Evolutionary conservation across 2,797 vertebrate species (phyloP).

Genomic region (Lithobates pipiens): DNA sequence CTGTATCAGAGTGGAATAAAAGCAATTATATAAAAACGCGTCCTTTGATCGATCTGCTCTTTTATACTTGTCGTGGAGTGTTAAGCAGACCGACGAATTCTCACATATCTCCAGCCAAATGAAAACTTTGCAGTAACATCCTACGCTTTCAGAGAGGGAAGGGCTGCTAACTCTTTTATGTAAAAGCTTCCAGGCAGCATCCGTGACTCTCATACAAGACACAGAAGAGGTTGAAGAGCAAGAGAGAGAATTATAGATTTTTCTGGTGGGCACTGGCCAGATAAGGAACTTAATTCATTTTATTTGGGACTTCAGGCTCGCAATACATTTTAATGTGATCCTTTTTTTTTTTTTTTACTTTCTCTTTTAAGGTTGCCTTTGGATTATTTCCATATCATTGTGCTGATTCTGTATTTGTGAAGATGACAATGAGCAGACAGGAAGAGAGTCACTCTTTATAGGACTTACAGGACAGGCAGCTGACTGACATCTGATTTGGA

Average conservation of each 20-base stretch:
- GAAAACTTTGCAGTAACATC: constrained; percentile 12
- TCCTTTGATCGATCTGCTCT: not conserved
- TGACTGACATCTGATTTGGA: too few species aligned
- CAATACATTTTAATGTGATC: constrained; percentile 47
- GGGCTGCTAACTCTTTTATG: constrained; percentile 8
- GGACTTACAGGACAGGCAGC: too few species aligned
- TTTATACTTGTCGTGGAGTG: not conserved
- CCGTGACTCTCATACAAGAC: constrained; percentile 44
- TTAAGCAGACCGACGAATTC: not conserved
- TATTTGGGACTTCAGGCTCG: constrained; percentile 36
- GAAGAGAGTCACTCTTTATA: not conserved
- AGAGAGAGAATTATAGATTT: constrained; percentile 57
- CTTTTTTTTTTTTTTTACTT: constrained; percentile 33
- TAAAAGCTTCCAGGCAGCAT: constrained; percentile 47
- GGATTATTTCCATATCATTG: constrained; percentile 45
- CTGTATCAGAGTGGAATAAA: not conserved
- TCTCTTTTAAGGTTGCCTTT: constrained; percentile 45
- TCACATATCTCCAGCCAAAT: not conserved
- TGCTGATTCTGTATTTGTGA: constrained; percentile 41
- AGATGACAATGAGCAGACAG: constrained; percentile 1
- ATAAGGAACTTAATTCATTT: constrained; percentile 60
- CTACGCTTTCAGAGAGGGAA: not conserved
- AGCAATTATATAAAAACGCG: not conserved
- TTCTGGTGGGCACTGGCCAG: constrained; percentile 52
- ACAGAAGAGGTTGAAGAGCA: constrained; percentile 31